A percentile compares a stretch with the other conserved stretches of the same genome.
These are phyloP conservation scores for Hydrozoanthus tunicans DNA, from an alignment of 64 coral and sea anemone species.

Conservation along the genomic window DNA sequence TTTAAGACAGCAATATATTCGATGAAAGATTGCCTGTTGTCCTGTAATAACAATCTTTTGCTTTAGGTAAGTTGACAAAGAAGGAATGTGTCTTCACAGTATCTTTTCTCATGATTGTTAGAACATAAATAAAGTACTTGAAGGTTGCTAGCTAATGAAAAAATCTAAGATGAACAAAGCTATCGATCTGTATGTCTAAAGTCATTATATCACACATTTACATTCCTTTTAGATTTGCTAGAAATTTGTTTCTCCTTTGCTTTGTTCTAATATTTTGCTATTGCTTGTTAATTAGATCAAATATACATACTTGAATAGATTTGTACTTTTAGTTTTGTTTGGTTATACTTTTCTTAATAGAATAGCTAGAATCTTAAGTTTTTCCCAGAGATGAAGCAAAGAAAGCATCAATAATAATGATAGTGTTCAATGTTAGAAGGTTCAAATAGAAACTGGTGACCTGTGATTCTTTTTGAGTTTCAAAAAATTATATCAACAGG, in stretches of 20 bases:
- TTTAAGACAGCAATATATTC: not conserved
- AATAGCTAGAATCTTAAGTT: not conserved
- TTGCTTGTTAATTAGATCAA: not conserved
- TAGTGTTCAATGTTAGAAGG: too few relatives aligned
- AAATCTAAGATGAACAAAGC: too few relatives aligned
- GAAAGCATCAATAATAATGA: too few relatives aligned
- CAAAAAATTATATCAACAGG: too few relatives aligned
- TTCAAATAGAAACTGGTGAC: too few relatives aligned
- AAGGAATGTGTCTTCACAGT: slow-evolving; percentile 25
- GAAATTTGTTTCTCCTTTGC: not conserved
- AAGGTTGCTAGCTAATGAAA: not conserved
- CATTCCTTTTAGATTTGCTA: too few relatives aligned
- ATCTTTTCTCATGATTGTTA: not conserved
- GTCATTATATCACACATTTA: too few relatives aligned
- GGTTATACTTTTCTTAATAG: not conserved
- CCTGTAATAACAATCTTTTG: not conserved
- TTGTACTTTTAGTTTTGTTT: not conserved
- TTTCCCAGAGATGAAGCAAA: not conserved
- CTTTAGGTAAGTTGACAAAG: slow-evolving; percentile 48
- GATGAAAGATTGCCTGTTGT: not conserved
- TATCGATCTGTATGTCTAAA: too few relatives aligned
- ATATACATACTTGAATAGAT: not conserved
- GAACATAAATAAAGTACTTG: too few relatives aligned
- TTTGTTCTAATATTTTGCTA: not conserved
- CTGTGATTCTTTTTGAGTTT: too few relatives aligned